Evolutionary conservation across 2,888 invertebrate species (phyloP).

Genomic region (Herminia tarsipennalis): DNA sequence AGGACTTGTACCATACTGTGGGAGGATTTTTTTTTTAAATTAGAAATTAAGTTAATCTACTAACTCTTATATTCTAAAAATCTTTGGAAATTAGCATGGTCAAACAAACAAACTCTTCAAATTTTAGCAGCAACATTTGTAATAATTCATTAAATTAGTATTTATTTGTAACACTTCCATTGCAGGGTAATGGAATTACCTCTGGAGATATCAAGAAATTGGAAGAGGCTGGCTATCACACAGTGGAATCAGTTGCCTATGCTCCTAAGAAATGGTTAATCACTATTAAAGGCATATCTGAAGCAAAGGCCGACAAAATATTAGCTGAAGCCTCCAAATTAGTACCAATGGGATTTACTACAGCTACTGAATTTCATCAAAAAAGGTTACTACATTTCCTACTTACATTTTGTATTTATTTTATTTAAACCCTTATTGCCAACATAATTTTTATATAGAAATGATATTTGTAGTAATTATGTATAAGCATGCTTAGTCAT

Average conservation of each 20-base stretch:
- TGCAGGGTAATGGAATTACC: conserved; percentile 95
- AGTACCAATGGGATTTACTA: conserved; percentile 99
- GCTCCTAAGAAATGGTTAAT: conserved; percentile 96
- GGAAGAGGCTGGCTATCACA: conserved; percentile 96
- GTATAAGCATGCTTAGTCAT: too few relatives aligned
- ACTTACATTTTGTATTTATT: background rate
- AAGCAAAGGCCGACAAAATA: conserved; percentile 98
- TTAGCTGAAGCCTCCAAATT: conserved; percentile 95
- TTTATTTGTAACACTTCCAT: conserved; percentile 7
- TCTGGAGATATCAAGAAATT: conserved; percentile 96
- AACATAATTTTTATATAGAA: too few relatives aligned
- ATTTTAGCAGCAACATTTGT: too few relatives aligned
- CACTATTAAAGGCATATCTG: conserved; percentile 97
- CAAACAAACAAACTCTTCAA: too few relatives aligned
- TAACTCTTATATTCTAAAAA: too few relatives aligned
- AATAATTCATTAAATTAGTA: background rate
- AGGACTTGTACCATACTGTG: too few relatives aligned
- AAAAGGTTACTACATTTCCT: conserved; percentile 88
- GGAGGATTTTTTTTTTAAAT: background rate
- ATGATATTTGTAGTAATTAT: too few relatives aligned
- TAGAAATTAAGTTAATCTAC: too few relatives aligned
- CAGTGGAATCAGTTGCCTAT: conserved; percentile 98
- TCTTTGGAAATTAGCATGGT: too few relatives aligned
- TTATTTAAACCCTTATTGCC: too few relatives aligned
- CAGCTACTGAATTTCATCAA: conserved; percentile 98